These are phyloP conservation scores for Iselma pallidipennis DNA, from an alignment of 2,888 invertebrate species.

Conservation along the genomic window DNA sequence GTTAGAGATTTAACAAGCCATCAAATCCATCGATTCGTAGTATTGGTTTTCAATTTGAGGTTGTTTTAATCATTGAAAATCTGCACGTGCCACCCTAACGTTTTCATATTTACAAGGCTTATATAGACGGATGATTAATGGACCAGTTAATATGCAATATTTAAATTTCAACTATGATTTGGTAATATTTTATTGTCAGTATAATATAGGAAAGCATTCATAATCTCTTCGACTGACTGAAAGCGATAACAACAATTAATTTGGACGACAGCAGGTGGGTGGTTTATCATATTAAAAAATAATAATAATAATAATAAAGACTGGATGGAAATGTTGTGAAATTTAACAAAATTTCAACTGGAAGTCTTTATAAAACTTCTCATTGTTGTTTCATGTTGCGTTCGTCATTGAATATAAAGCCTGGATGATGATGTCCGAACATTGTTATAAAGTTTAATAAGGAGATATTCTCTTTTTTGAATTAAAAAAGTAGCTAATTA, in stretches of 20 bases:
- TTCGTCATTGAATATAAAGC: neutral
- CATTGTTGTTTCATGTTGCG: neutral
- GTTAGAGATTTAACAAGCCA: neutral
- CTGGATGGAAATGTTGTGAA: no score
- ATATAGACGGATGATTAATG: slow-evolving; percentile 37
- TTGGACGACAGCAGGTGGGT: neutral
- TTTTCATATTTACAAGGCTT: slow-evolving; percentile 32
- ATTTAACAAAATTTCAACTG: neutral
- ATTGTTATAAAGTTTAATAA: slow-evolving; percentile 23
- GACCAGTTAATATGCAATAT: slow-evolving; percentile 37
- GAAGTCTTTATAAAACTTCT: neutral
- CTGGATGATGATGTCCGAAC: neutral
- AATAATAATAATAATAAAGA: no score
- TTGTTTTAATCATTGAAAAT: slow-evolving; percentile 40
- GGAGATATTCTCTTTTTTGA: slow-evolving; percentile 16
- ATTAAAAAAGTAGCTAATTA: slow-evolving; percentile 29
- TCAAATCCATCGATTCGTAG: slow-evolving; percentile 15
- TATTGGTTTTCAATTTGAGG: slow-evolving; percentile 46
- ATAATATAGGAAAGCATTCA: neutral
- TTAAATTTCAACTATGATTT: slow-evolving; percentile 35
- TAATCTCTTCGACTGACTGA: neutral
- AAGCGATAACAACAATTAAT: neutral
- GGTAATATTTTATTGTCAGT: slow-evolving; percentile 33
- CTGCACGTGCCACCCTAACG: slow-evolving; percentile 35
- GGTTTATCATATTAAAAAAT: neutral